Evolutionary conservation across 2,888 invertebrate species (phyloP).

Genomic region (Dione juno): DNA sequence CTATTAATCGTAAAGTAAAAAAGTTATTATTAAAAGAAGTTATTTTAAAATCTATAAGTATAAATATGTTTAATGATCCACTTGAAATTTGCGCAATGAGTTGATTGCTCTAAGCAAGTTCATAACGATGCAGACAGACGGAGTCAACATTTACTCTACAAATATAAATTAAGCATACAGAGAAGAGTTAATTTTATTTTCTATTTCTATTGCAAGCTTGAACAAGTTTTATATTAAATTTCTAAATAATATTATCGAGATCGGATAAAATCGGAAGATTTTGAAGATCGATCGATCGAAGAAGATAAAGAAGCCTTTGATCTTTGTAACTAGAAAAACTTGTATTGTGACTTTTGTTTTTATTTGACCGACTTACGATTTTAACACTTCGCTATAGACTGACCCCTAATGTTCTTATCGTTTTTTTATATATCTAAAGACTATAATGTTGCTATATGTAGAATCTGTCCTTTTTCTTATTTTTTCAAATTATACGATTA

Average conservation of each 20-base stretch:
- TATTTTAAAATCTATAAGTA: background rate
- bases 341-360: constrained; percentile 78
- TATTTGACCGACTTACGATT: constrained; percentile 59
- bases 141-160: background rate
- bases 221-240: constrained; percentile 34
- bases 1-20: no score
- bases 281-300: constrained; percentile 33
- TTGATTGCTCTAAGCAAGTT: background rate
- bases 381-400: constrained; percentile 45
- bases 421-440: background rate
- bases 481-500: no score
- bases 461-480: no score
- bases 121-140: background rate
- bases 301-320: constrained; percentile 58
- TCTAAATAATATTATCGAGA: constrained; percentile 48
- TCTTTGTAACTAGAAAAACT: constrained; percentile 74
- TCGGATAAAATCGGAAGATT: constrained; percentile 56
- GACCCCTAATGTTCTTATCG: constrained; percentile 46
- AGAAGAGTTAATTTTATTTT: background rate
- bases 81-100: constrained; percentile 4
- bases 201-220: background rate
- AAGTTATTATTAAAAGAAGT: background rate
- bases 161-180: background rate
- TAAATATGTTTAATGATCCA: background rate
- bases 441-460: background rate